These are phyloP conservation scores for Sebastes wilsoni DNA, from an alignment of 2,797 vertebrate species.

Conservation along the genomic window DNA sequence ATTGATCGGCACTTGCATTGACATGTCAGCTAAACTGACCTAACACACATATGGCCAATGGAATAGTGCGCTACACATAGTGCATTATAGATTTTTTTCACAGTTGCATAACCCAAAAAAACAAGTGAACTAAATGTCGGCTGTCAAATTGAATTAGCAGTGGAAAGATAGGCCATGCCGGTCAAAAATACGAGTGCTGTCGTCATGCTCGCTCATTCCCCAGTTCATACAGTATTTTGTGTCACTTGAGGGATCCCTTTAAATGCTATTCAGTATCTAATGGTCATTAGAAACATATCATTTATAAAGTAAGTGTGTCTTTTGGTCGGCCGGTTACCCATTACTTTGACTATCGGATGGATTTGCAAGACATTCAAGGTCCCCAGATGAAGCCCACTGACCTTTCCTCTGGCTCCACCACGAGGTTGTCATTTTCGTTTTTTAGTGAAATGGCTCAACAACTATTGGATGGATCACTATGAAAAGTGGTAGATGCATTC, in stretches of 20 bases:
- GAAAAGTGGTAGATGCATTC: neutral
- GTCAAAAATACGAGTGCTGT: neutral
- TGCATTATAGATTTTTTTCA: constrained; percentile 39
- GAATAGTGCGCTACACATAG: constrained; percentile 3
- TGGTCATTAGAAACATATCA: neutral
- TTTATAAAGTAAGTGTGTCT: neutral
- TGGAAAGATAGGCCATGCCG: neutral
- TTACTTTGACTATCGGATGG: neutral
- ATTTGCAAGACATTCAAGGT: neutral
- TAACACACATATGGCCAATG: constrained; percentile 21
- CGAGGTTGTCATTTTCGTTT: neutral
- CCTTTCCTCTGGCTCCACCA: neutral
- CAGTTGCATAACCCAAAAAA: constrained; percentile 51
- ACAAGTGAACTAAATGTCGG: constrained; percentile 20
- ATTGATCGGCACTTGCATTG: constrained; percentile 33
- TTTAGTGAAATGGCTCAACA: neutral
- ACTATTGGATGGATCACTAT: neutral
- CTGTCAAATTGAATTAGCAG: constrained; percentile 37
- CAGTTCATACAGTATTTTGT: neutral
- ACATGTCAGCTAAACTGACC: constrained; percentile 32
- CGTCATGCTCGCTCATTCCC: neutral
- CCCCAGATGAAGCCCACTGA: neutral
- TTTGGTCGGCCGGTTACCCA: neutral
- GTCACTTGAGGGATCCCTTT: neutral
- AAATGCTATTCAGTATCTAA: neutral